These are phyloP conservation scores for Vireo griseus DNA, from an alignment of 2,797 vertebrate species.

Conservation along the genomic window DNA sequence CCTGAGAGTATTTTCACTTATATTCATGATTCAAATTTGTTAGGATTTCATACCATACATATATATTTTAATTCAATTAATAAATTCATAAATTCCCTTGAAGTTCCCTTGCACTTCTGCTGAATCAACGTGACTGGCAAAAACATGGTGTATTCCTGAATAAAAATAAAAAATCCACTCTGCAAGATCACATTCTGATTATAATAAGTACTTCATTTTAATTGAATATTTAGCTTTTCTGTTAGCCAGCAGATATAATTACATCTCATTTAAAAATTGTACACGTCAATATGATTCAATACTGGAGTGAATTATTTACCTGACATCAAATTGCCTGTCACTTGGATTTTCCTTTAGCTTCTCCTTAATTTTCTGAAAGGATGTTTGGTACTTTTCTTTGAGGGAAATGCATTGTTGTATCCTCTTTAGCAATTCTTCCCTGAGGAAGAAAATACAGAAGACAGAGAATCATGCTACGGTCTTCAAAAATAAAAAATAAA, in stretches of 20 bases:
- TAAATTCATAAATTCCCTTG: background rate
- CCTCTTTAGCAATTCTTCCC: constrained; percentile 74
- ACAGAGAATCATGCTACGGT: background rate
- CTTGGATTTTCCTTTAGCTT: constrained; percentile 71
- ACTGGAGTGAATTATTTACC: constrained; percentile 52
- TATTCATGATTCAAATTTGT: background rate
- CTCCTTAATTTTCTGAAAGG: constrained; percentile 74
- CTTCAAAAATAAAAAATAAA: background rate
- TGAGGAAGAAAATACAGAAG: constrained; percentile 28
- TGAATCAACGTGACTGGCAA: background rate
- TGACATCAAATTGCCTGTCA: constrained; percentile 80
- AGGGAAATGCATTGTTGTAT: constrained; percentile 76
- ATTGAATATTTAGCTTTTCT: background rate
- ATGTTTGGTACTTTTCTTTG: constrained; percentile 77
- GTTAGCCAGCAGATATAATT: background rate
- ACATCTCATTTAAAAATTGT: background rate
- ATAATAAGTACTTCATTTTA: background rate
- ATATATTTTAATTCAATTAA: background rate
- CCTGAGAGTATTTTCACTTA: background rate
- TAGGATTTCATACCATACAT: background rate
- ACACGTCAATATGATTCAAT: background rate
- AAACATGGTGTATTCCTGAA: background rate
- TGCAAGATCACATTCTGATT: background rate
- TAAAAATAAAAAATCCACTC: background rate
- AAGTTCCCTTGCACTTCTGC: background rate